Evolutionary conservation across 2,797 vertebrate species (phyloP).

Genomic region (Sus cebifrons): DNA sequence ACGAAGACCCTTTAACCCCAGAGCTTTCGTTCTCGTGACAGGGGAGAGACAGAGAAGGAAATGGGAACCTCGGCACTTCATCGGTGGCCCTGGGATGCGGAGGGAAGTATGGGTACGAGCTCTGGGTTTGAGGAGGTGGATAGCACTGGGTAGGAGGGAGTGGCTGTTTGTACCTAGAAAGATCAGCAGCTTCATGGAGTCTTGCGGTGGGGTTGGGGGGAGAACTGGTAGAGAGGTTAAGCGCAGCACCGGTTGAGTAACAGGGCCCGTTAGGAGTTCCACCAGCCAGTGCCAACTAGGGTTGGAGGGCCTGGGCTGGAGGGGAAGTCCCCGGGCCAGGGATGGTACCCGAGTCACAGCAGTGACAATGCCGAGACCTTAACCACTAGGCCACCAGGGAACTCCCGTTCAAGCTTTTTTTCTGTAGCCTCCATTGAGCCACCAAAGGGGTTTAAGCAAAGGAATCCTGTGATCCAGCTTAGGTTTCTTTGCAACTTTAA

Average conservation of each 20-base stretch:
- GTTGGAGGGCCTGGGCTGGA: neutral
- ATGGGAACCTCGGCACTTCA: neutral
- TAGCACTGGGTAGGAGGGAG: neutral
- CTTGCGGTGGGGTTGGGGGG: neutral
- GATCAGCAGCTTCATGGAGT: neutral
- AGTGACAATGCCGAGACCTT: too few relatives aligned
- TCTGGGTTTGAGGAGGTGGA: constrained; percentile 8
- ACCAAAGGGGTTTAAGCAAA: constrained; percentile 59
- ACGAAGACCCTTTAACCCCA: neutral
- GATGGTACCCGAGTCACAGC: too few relatives aligned
- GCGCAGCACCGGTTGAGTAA: neutral
- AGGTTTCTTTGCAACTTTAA: constrained; percentile 3
- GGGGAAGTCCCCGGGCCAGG: too few relatives aligned
- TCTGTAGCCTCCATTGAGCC: neutral
- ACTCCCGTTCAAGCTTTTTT: neutral
- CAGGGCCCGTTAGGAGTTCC: neutral
- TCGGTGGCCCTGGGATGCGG: neutral
- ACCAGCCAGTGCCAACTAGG: neutral
- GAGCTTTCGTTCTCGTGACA: constrained; percentile 1
- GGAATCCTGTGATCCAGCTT: constrained; percentile 58
- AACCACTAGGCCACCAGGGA: too few relatives aligned
- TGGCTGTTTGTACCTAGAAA: neutral
- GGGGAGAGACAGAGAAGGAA: neutral
- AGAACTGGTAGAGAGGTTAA: neutral
- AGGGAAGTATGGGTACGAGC: neutral